Evolutionary conservation across 2,797 vertebrate genomes (phyloP), one percentile per base, ranked within the genome.

Genomic region (Propithecus deckenii): DNA sequence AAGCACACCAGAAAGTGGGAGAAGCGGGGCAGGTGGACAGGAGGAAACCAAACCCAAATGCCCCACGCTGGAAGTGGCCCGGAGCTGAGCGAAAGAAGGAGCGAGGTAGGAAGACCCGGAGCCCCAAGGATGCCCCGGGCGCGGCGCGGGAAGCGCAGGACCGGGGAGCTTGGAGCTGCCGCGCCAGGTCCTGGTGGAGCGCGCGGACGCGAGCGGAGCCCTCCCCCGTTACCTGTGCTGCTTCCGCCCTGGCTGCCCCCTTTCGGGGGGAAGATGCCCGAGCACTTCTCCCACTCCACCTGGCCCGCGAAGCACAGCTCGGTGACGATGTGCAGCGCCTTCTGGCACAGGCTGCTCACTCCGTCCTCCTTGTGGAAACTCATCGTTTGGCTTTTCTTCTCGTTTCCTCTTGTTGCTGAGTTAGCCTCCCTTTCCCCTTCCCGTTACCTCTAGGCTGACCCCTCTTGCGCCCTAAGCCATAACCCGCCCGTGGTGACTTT

Each of bases 231-330:
- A 99, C 99, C 99, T 99, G 99, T 98, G 98, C 98, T 97, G 98
- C 98, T 98, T 98, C 98, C 99, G 98, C 99, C 99, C 99, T 98
- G 99, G 98, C 99, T 98, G 99, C 97, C 98, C 97, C 99, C 99
- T 97, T 99, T 99, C 98, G 99, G 97, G 20, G 99, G 99, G 48
- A 99, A 99, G 98, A 99, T 99, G 97, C 99, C 99, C 41, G 99
- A 99, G 86, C 99, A 99, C 99, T 99, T 99, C 98, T 99, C 99
- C 98, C 99, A 98, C 97, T 99, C 99, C 95, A 99, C 99, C 97
- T 99, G 99, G 93, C 99, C 99, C 52, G 99, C 99, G 92, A 99
- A 99, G 98, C 99, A 99, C 80, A 99, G 99, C 98, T 99, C 99
- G 91, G 99, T 99, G 67, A 99, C 99, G 98, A 99, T 99, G 95